These are phyloP conservation scores for Chelonus formosanus DNA, from an alignment of 2,888 invertebrate species.

Conservation along the genomic window DNA sequence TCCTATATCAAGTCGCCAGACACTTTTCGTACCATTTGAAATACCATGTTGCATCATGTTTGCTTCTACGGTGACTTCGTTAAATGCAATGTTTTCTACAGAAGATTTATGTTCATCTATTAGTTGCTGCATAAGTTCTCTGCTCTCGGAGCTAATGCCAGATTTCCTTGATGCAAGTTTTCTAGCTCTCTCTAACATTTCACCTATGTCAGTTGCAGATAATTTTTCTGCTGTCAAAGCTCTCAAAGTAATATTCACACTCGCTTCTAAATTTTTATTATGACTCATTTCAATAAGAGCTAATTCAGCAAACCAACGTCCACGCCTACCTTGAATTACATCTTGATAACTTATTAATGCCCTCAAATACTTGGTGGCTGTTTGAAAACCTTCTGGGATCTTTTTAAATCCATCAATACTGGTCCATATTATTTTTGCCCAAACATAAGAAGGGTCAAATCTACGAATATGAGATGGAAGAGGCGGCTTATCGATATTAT, in stretches of 20 bases:
- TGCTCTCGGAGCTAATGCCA: constrained; percentile 43
- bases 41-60: constrained; percentile 34
- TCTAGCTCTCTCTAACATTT: constrained; percentile 49
- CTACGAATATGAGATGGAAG: constrained; percentile 52
- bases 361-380: constrained; percentile 45
- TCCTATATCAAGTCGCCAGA: constrained; percentile 47
- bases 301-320: constrained; percentile 55
- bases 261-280: constrained; percentile 48
- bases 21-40: constrained; percentile 47
- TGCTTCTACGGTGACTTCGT: constrained; percentile 38
- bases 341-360: constrained; percentile 46
- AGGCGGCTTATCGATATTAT: constrained; percentile 27
- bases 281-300: constrained; percentile 55
- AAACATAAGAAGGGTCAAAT: constrained; percentile 50
- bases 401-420: constrained; percentile 58
- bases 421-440: constrained; percentile 56
- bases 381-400: constrained; percentile 35
- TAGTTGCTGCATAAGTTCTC: constrained; percentile 32
- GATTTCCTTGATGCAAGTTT: constrained; percentile 47
- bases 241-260: constrained; percentile 47
- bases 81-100: constrained; percentile 10
- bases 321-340: constrained; percentile 45
- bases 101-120: not conserved
- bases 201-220: constrained; percentile 47
- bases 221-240: constrained; percentile 44